A percentile compares a stretch with the other conserved stretches of the same genome.
phyloP scores from a whole-genome alignment of 1,140 invertebrate genomes.

The Drosophila albomicans region DNA sequence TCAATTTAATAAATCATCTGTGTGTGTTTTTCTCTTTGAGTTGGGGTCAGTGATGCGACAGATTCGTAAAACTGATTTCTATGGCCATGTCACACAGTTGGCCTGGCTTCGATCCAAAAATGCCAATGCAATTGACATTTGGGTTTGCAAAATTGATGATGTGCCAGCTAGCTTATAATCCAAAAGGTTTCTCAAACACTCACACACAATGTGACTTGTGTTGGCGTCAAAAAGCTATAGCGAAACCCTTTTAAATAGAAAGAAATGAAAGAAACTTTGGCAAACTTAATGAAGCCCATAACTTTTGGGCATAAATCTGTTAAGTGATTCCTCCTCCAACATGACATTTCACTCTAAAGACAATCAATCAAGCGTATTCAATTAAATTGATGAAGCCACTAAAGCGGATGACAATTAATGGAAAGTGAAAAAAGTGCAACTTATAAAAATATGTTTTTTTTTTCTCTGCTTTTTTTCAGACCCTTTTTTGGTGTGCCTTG shows the following conservation, averaged over 20 bases:
- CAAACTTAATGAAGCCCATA: constrained; percentile 48
- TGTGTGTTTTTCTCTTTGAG: neutral
- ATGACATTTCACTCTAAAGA: constrained; percentile 25
- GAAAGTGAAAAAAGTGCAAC: neutral
- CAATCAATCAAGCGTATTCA: constrained; percentile 28
- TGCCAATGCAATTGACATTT: constrained; percentile 76
- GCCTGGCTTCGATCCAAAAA: constrained; percentile 65
- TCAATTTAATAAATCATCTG: constrained; percentile 62
- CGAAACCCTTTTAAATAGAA: constrained; percentile 7
- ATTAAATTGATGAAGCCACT: neutral
- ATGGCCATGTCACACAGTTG: constrained; percentile 56
- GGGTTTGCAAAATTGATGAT: constrained; percentile 75
- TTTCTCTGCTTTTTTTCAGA: constrained; percentile 63
- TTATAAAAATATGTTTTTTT: neutral
- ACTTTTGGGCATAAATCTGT: constrained; percentile 37
- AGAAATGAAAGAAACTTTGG: neutral
- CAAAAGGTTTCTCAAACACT: constrained; percentile 14
- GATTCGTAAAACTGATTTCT: constrained; percentile 52
- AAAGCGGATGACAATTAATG: neutral
- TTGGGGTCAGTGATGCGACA: constrained; percentile 52
- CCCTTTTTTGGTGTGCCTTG: constrained; percentile 84
- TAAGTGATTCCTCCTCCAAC: constrained; percentile 29
- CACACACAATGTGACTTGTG: constrained; percentile 3
- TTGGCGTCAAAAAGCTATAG: constrained; percentile 25
- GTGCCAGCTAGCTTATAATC: constrained; percentile 35